phyloP scores from a whole-genome alignment of 2,797 vertebrate genomes.

The Selene dorsalis region DNA sequence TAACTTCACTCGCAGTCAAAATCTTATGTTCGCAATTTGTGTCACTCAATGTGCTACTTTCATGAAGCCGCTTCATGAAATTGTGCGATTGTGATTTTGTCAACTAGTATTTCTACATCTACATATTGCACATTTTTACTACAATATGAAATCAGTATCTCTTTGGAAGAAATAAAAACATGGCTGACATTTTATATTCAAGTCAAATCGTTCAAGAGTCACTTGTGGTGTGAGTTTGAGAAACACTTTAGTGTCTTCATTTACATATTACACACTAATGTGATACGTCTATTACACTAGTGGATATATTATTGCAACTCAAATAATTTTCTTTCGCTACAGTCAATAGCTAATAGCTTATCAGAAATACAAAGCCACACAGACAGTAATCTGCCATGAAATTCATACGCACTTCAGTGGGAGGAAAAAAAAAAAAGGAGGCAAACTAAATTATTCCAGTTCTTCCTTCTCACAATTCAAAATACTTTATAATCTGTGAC shows the following conservation, averaged over 20 bases:
- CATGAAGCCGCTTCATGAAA: neutral
- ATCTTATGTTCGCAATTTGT: too few species aligned
- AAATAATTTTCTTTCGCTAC: neutral
- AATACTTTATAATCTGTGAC: conserved; percentile 63
- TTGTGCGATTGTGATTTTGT: neutral
- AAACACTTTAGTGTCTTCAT: neutral
- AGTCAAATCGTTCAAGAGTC: neutral
- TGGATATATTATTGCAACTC: neutral
- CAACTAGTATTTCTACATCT: neutral
- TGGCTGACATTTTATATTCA: neutral
- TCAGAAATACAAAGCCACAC: conserved; percentile 8
- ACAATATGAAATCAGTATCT: neutral
- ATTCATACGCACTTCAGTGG: conserved; percentile 28
- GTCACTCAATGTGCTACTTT: neutral
- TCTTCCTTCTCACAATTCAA: conserved; percentile 32
- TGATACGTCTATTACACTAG: neutral
- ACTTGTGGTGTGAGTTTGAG: neutral
- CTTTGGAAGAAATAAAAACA: neutral
- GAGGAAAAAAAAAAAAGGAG: conserved; percentile 7
- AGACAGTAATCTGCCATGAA: conserved; percentile 33
- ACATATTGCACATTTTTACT: neutral
- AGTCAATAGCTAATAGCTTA: conserved; percentile 18
- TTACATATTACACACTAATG: neutral
- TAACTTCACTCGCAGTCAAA: neutral
- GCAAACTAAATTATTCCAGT: conserved; percentile 33